Evolutionary conservation across 1,140 invertebrate species (phyloP), one percentile per base, ranked within the genome.

Genomic region (Aphelinus atriplicis): DNA sequence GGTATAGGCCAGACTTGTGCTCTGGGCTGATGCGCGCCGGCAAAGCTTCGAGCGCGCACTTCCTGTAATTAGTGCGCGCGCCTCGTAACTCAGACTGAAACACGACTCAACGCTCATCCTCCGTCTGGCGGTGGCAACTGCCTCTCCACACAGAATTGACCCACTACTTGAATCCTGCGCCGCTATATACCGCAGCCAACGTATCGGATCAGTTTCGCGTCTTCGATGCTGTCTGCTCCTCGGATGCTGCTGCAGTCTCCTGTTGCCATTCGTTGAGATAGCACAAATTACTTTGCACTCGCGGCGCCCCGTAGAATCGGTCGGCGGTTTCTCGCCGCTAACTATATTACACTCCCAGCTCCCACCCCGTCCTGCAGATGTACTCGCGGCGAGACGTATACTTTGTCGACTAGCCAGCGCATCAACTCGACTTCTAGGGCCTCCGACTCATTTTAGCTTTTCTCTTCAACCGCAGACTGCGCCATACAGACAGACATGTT

Each of bases 201-300:
- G 42, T 48, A 7, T 6, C 48, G 57, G 64, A 73, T 73, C 64
- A 55, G 42, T 73, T 73, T 73, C 71, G 53, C 50, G 42, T 55
- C 26, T 26, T 26, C 26, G 26, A 26, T 26, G 26, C 26, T 26
- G 26, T 26, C 47, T 60, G 10, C 53, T 50, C 0, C 47, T 60
- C 9, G 47, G 62, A 70, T 61, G 6, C 50, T 4, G 46, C 48
- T 48, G 48, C 43, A 7, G 45, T 9, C 43, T 1, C 5, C 9
- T 5, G 50, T 42, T 26, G 6, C 5, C 61, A 66, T 73, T 60
- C 26, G 26, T 26, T 26, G 26, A 26, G 51, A 66, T 66, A 66
- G 51, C 63, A 51, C 10, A 65, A 46, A 55, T 65, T 72, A 72
- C 61, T 63, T 64, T 64, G 10, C 6, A 56, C 57, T 48, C 45